A percentile compares a stretch with the other conserved stretches of the same genome.
Conservation (phyloP, 2,797 vertebrate genomes). For the Anguilla obscura region DNA sequence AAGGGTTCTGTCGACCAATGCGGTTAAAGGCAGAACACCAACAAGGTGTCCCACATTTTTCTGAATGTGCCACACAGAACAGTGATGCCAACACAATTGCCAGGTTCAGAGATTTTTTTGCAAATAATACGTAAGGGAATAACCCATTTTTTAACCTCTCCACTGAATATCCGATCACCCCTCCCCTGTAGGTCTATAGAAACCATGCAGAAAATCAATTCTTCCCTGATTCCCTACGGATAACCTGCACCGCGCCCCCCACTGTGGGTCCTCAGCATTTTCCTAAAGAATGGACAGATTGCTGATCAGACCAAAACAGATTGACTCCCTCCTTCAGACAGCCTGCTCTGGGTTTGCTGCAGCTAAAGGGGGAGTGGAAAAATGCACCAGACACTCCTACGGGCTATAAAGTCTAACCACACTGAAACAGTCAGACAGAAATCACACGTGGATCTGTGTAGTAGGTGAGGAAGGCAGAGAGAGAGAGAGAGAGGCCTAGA, state of each 20-base stretch:
- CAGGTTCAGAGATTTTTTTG: not conserved
- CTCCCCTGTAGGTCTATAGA: not conserved
- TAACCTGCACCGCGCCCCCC: not conserved
- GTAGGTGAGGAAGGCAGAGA: conserved; percentile 51
- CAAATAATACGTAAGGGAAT: not conserved
- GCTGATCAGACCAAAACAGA: conserved; percentile 56
- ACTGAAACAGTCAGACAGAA: conserved; percentile 79
- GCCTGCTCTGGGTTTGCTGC: conserved; percentile 21
- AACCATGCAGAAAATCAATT: not conserved
- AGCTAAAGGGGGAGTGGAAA: conserved; percentile 60
- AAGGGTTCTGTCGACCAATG: not conserved
- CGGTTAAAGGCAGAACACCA: not conserved
- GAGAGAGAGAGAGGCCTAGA: conserved; percentile 50
- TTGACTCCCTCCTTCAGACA: conserved; percentile 40
- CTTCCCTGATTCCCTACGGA: not conserved
- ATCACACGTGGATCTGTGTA: conserved; percentile 72
- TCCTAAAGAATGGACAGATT: conserved; percentile 50
- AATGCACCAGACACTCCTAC: conserved; percentile 64
- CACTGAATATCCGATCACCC: not conserved
- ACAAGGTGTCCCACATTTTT: not conserved
- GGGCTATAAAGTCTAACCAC: conserved; percentile 76
- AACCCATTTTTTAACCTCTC: not conserved
- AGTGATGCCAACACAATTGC: not conserved
- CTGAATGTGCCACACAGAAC: not conserved
- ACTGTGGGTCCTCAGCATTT: conserved; percentile 40